phyloP scores from a whole-genome alignment of 2,888 invertebrate species.

The Drosophila birchii region DNA sequence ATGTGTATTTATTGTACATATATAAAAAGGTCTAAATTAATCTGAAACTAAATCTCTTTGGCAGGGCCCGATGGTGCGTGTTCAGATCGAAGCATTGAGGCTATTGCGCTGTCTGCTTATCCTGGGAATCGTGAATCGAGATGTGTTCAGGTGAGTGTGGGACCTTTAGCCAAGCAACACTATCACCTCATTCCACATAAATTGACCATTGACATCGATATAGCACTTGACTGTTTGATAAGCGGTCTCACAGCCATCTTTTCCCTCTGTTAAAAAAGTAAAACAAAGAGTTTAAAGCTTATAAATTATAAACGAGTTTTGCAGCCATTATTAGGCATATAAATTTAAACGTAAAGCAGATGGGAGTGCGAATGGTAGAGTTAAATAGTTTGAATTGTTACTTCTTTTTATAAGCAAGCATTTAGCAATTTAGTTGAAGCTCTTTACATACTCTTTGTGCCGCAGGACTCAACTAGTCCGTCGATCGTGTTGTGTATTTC shows the following conservation, averaged over 20 bases:
- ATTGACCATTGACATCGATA: conserved; percentile 70
- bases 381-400: neutral
- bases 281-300: too few relatives aligned
- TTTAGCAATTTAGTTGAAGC: neutral
- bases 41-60: conserved; percentile 23
- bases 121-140: conserved; percentile 74
- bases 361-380: too few relatives aligned
- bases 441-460: conserved; percentile 73
- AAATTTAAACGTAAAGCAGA: neutral
- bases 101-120: conserved; percentile 80
- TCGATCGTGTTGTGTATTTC: conserved; percentile 70
- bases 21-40: neutral
- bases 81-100: conserved; percentile 87
- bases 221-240: conserved; percentile 81
- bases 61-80: conserved; percentile 82
- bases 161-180: conserved; percentile 44
- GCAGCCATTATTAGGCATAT: too few relatives aligned
- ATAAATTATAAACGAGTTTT: neutral
- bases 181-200: conserved; percentile 48
- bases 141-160: conserved; percentile 80
- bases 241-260: conserved; percentile 82
- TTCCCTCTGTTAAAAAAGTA: conserved; percentile 72
- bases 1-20: conserved; percentile 4
- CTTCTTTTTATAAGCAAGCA: neutral
- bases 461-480: conserved; percentile 67